These are phyloP conservation scores for Henicopernis longicauda DNA, from an alignment of 2,113 vertebrate genomes.

Conservation along the genomic window DNA sequence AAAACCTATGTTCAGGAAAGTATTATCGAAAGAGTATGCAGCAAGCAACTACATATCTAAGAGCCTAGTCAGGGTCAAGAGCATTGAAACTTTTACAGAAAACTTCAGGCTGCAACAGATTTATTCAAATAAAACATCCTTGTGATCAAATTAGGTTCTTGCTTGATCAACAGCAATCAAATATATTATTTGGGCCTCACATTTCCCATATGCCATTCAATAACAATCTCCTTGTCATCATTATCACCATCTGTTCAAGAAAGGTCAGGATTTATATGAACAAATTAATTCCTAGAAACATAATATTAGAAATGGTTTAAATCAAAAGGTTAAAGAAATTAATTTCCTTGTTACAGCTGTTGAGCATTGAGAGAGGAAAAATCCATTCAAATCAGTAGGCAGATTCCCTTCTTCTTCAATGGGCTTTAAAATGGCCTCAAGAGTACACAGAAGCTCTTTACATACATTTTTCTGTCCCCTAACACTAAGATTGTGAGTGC, in stretches of 20 bases:
- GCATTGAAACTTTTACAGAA: neutral
- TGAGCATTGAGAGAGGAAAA: neutral
- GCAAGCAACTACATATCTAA: neutral
- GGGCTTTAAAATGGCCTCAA: neutral
- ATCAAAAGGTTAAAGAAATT: conserved; percentile 24
- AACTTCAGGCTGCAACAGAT: neutral
- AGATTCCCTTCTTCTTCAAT: neutral
- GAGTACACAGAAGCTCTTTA: neutral
- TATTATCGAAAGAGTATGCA: neutral
- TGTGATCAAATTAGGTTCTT: neutral
- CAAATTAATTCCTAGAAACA: neutral
- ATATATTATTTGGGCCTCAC: neutral
- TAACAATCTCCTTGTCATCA: neutral
- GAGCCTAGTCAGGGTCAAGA: neutral
- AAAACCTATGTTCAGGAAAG: neutral
- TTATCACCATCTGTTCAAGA: conserved; percentile 19
- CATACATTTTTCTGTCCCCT: neutral
- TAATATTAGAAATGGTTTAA: conserved; percentile 9
- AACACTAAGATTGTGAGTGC: neutral
- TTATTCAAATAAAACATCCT: neutral
- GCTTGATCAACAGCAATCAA: neutral
- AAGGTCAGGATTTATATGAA: conserved; percentile 24
- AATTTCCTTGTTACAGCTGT: neutral
- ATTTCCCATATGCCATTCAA: neutral
- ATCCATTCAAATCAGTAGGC: neutral